Percentiles rank a stretch among this genome's conserved stretches.
Evolutionary conservation across 2,113 vertebrate species (phyloP).

Genomic region (Atlantisia rogersi): DNA sequence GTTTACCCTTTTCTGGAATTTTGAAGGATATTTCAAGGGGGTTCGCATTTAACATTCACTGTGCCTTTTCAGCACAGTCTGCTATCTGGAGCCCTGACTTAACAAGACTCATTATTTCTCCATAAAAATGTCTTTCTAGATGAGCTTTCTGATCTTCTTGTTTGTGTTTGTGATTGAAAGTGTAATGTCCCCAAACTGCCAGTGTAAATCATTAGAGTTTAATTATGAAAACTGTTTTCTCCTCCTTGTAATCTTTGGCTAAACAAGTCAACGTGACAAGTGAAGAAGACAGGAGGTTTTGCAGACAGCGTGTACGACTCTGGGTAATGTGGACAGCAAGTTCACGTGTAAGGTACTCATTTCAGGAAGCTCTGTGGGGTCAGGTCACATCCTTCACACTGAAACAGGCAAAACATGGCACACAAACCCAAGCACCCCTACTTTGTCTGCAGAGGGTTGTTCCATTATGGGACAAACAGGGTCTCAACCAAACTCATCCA

Average conservation of each 20-base stretch:
- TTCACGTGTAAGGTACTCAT: background rate
- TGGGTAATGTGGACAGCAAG: background rate
- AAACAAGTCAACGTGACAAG: background rate
- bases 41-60: accelerated
- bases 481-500: background rate
- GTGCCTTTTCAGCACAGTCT: background rate
- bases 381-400: background rate
- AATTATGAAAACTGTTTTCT: background rate
- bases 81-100: background rate
- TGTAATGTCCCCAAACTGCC: constrained; percentile 34
- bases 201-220: background rate
- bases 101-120: constrained; percentile 12
- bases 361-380: background rate
- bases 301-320: background rate
- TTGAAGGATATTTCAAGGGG: background rate
- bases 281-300: background rate
- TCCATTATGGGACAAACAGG: background rate
- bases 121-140: constrained; percentile 42
- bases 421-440: background rate
- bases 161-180: constrained; percentile 50
- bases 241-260: background rate
- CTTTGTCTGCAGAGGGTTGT: background rate
- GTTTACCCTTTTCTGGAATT: background rate
- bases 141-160: constrained; percentile 39
- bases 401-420: background rate